Percentiles rank a stretch among this genome's conserved stretches.
Evolutionary conservation across 2,888 invertebrate species (phyloP).

Genomic region (Noctua comes): DNA sequence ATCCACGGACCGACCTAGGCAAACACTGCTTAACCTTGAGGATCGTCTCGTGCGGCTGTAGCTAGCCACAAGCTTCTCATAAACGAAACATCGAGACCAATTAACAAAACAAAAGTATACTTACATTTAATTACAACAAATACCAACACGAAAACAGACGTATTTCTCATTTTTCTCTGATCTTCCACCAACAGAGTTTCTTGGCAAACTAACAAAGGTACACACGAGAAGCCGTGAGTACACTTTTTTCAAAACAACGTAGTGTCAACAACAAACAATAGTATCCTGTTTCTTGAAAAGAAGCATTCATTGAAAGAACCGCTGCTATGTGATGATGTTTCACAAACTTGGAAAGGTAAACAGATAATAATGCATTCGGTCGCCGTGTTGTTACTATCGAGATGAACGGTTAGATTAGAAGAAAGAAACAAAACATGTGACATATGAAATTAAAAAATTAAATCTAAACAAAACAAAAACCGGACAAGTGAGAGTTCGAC

Average conservation of each 20-base stretch:
- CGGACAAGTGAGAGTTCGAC: no score
- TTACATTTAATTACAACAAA: conserved; percentile 47
- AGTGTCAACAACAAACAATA: conserved; percentile 44
- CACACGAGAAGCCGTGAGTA: conserved; percentile 10
- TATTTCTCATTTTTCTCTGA: conserved; percentile 40
- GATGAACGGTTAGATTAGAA: conserved; percentile 5
- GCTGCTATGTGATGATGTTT: conserved; percentile 32
- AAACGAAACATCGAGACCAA: background rate
- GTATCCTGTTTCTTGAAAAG: conserved; percentile 44
- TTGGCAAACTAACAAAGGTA: conserved; percentile 22
- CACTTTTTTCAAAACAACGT: background rate
- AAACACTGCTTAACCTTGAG: no score
- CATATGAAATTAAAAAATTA: no score
- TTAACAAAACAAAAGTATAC: conserved; percentile 22
- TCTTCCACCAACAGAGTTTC: conserved; percentile 4
- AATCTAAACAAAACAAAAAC: no score
- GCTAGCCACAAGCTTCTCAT: no score
- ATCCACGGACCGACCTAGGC: no score
- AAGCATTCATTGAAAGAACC: conserved; percentile 40
- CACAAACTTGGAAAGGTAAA: conserved; percentile 53
- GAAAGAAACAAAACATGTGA: background rate
- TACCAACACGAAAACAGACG: conserved; percentile 26
- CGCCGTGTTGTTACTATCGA: conserved; percentile 10
- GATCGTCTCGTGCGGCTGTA: no score
- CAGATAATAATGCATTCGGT: conserved; percentile 40